A percentile compares a stretch with the other conserved stretches of the same genome.
These are phyloP conservation scores for Tholera decimalis DNA, from an alignment of 2,888 invertebrate species.

Conservation along the genomic window DNA sequence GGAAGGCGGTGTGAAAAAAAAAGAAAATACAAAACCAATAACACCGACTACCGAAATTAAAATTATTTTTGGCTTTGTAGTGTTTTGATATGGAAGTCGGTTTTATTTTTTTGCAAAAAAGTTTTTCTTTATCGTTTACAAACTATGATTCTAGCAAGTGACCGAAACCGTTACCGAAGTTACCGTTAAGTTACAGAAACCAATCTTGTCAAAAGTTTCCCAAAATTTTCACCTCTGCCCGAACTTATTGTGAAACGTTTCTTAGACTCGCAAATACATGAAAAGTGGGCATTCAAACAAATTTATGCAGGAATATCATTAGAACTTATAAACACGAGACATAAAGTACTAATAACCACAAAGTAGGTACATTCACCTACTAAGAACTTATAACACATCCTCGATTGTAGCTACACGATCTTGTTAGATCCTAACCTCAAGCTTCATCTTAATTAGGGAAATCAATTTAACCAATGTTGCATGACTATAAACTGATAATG, in stretches of 20 bases:
- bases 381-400: constrained; percentile 22
- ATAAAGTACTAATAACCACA: constrained; percentile 3
- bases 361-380: constrained; percentile 21
- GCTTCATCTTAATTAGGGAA: constrained; percentile 78
- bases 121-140: not conserved
- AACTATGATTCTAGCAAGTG: not conserved
- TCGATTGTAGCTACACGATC: constrained; percentile 21
- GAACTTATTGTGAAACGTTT: constrained; percentile 20
- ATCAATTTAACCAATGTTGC: constrained; percentile 79
- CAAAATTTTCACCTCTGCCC: constrained; percentile 2
- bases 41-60: no score
- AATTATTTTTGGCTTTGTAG: no score
- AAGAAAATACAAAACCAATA: no score
- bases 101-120: no score
- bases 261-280: constrained; percentile 11
- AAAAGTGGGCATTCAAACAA: not conserved
- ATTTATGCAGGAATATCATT: not conserved
- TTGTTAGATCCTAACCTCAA: constrained; percentile 56
- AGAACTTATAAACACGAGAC: constrained; percentile 7
- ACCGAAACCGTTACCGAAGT: no score
- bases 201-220: not conserved
- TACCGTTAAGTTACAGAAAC: not conserved
- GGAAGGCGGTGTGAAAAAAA: no score
- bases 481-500: constrained; percentile 80
- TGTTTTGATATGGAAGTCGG: no score